Evolutionary conservation across 1,140 invertebrate species (phyloP).

Genomic region (Coboldia fuscipes): DNA sequence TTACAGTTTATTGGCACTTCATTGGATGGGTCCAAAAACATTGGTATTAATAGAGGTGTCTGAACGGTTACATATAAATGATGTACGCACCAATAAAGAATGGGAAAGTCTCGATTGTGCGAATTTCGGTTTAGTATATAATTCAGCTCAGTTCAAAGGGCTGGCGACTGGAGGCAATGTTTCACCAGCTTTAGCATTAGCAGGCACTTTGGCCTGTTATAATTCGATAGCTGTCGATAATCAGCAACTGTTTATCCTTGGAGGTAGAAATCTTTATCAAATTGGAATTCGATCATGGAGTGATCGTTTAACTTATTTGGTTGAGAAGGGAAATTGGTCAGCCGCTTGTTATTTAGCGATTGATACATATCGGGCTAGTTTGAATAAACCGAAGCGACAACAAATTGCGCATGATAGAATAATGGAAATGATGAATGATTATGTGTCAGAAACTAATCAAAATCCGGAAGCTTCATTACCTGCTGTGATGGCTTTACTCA

Average conservation of each 20-base stretch:
- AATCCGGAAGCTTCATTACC: slow-evolving; percentile 18
- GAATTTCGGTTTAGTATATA: slow-evolving; percentile 70
- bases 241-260: slow-evolving; percentile 65
- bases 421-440: slow-evolving; percentile 16
- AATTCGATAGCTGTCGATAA: slow-evolving; percentile 68
- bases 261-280: slow-evolving; percentile 57
- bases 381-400: slow-evolving; percentile 13
- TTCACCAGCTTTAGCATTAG: slow-evolving; percentile 27
- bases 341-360: slow-evolving; percentile 31
- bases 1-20: slow-evolving; percentile 46
- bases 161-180: slow-evolving; percentile 45
- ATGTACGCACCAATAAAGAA: slow-evolving; percentile 69
- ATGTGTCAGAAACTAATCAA: slow-evolving; percentile 13
- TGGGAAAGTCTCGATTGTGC: slow-evolving; percentile 65
- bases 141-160: slow-evolving; percentile 84
- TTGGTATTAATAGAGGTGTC: slow-evolving; percentile 65
- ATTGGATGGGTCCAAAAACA: slow-evolving; percentile 76
- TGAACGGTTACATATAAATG: slow-evolving; percentile 71
- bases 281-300: slow-evolving; percentile 65
- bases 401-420: slow-evolving; percentile 18
- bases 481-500: slow-evolving; percentile 16
- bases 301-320: slow-evolving; percentile 48
- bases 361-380: slow-evolving; percentile 15
- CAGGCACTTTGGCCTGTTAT: slow-evolving; percentile 72
- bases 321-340: slow-evolving; percentile 38